phyloP scores from a whole-genome alignment of 2,888 invertebrate genomes.

The Harpalus rubripes region DNA sequence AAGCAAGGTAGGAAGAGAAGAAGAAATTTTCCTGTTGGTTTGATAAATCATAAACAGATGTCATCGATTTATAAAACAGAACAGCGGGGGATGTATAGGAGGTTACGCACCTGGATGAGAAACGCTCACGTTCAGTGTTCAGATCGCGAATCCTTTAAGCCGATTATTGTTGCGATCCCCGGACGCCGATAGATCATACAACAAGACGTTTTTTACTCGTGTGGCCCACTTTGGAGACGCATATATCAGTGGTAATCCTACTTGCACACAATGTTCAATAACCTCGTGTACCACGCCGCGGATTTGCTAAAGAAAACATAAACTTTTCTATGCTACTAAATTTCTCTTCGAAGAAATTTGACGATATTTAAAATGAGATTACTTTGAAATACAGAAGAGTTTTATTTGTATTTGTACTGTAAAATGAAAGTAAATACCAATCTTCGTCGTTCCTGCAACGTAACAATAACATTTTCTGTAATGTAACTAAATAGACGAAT shows the following conservation, averaged over 20 bases:
- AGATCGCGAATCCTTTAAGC: constrained; percentile 63
- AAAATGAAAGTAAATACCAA: constrained; percentile 31
- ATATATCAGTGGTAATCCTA: constrained; percentile 61
- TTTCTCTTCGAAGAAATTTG: neutral
- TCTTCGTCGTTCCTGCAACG: constrained; percentile 8
- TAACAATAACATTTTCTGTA: constrained; percentile 44
- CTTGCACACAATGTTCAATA: constrained; percentile 53
- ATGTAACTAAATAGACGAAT: constrained; percentile 41
- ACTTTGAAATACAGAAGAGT: neutral
- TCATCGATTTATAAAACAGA: neutral
- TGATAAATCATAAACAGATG: constrained; percentile 3
- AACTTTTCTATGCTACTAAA: neutral
- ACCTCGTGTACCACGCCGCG: neutral
- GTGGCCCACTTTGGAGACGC: constrained; percentile 59
- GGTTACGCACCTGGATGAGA: constrained; percentile 30
- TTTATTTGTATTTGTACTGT: constrained; percentile 6
- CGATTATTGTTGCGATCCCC: constrained; percentile 62
- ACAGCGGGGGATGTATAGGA: neutral
- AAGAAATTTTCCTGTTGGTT: neutral
- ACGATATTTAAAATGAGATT: constrained; percentile 1
- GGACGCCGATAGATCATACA: constrained; percentile 61
- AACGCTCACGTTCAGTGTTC: neutral
- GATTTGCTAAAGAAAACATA: constrained; percentile 19
- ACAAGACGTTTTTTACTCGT: constrained; percentile 61
- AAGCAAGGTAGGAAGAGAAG: neutral